Percentiles rank a stretch among this genome's conserved stretches.
Conservation (phyloP, 2,113 vertebrate genomes). For the Crotalus helleri region DNA sequence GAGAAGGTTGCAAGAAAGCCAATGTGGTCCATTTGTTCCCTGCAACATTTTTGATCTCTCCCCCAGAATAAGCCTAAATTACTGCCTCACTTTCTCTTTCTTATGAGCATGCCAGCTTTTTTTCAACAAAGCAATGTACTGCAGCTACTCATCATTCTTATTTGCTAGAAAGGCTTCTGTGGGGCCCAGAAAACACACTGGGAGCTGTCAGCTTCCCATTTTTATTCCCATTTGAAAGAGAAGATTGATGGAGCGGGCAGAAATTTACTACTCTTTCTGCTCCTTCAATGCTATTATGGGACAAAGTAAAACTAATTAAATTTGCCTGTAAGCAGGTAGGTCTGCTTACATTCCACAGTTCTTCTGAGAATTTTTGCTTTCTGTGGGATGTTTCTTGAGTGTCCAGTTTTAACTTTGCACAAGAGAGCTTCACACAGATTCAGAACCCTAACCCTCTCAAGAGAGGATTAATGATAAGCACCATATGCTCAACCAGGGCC, state of each 20-base stretch:
- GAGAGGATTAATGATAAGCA: neutral
- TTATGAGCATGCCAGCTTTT: neutral
- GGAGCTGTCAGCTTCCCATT: neutral
- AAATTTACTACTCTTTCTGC: neutral
- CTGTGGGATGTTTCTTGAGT: neutral
- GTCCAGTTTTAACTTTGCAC: neutral
- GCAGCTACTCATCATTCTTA: neutral
- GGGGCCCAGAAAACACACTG: neutral
- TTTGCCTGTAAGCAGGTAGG: neutral
- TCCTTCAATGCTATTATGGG: neutral
- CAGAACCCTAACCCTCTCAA: neutral
- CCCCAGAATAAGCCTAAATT: neutral
- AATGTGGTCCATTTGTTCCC: neutral
- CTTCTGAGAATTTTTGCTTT: neutral
- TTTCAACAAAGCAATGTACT: neutral
- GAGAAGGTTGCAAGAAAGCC: neutral
- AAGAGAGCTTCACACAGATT: neutral
- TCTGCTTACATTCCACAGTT: neutral
- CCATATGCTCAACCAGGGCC: neutral
- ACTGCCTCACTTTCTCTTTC: neutral
- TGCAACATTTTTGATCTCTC: neutral
- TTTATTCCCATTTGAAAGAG: neutral
- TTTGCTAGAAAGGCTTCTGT: neutral
- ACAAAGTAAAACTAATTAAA: neutral
- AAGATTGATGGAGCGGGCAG: neutral